phyloP scores from a whole-genome alignment of 2,113 vertebrate genomes.

The Spea bombifrons region DNA sequence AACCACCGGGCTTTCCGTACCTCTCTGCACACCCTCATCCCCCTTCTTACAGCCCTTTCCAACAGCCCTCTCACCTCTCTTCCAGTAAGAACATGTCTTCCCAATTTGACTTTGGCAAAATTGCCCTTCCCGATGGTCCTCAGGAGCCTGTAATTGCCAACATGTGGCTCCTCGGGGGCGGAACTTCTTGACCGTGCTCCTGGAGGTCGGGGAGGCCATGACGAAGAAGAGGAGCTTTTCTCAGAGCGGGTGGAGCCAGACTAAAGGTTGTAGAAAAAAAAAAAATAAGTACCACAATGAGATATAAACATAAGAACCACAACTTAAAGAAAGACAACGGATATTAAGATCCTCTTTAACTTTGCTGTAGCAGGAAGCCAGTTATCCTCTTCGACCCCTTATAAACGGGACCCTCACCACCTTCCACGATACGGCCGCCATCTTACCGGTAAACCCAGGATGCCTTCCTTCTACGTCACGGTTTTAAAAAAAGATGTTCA shows the following conservation, averaged over 20 bases:
- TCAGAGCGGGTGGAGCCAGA: slow-evolving; percentile 73
- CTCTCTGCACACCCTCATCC: no score
- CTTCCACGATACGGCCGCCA: no score
- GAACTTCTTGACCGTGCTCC: slow-evolving; percentile 89
- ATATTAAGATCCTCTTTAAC: no score
- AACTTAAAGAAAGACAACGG: not conserved
- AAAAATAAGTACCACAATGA: not conserved
- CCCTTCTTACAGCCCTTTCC: not conserved
- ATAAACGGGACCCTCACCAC: no score
- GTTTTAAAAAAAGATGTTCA: no score
- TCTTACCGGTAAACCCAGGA: no score
- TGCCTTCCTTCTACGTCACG: no score
- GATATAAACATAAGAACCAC: not conserved
- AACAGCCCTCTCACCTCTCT: slow-evolving; percentile 70
- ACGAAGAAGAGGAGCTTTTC: slow-evolving; percentile 82
- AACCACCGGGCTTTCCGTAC: no score
- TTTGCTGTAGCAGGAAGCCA: no score
- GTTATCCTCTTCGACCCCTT: no score
- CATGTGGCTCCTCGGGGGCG: slow-evolving; percentile 85
- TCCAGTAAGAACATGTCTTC: slow-evolving; percentile 84
- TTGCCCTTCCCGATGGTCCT: slow-evolving; percentile 93
- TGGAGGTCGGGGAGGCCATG: slow-evolving; percentile 81
- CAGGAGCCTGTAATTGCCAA: slow-evolving; percentile 88
- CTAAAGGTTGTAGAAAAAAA: not conserved
- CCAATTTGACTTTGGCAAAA: slow-evolving; percentile 91